Percentiles rank a stretch among this genome's conserved stretches.
Conservation (phyloP, 2,888 invertebrate species). For the Pristionchus exspectatus region DNA sequence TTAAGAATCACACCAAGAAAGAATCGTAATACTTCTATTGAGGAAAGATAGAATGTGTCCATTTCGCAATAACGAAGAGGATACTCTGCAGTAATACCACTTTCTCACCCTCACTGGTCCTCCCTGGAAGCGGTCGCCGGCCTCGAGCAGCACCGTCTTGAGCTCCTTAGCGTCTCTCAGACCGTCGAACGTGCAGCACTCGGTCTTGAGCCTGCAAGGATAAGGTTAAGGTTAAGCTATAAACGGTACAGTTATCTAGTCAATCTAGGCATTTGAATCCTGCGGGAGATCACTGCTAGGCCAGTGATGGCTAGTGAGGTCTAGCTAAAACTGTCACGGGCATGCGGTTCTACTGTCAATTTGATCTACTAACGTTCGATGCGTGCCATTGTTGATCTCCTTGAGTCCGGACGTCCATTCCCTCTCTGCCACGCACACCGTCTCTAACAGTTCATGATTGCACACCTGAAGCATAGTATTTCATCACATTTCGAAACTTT, state of each 20-base stretch:
- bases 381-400: conserved; percentile 75
- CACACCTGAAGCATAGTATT: conserved; percentile 26
- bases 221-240: neutral
- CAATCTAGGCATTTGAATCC: too few species aligned
- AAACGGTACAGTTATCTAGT: too few species aligned
- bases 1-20: too few species aligned
- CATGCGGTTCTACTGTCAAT: too few species aligned
- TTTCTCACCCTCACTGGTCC: conserved; percentile 58
- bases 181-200: conserved; percentile 72
- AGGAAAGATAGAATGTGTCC: neutral
- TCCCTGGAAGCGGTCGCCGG: conserved; percentile 69
- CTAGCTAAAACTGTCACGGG: too few species aligned
- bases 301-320: too few species aligned
- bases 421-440: conserved; percentile 67
- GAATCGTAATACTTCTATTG: neutral
- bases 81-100: too few species aligned
- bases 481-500: neutral
- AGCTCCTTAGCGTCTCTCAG: conserved; percentile 64
- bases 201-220: conserved; percentile 68
- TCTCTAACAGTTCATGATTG: conserved; percentile 57
- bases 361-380: conserved; percentile 63
- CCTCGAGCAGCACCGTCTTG: conserved; percentile 69
- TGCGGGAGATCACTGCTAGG: too few species aligned
- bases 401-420: conserved; percentile 75
- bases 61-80: neutral